Base-by-base conservation (phyloP, 2,113 vertebrate genomes). In the Alectura lathami region DNA sequence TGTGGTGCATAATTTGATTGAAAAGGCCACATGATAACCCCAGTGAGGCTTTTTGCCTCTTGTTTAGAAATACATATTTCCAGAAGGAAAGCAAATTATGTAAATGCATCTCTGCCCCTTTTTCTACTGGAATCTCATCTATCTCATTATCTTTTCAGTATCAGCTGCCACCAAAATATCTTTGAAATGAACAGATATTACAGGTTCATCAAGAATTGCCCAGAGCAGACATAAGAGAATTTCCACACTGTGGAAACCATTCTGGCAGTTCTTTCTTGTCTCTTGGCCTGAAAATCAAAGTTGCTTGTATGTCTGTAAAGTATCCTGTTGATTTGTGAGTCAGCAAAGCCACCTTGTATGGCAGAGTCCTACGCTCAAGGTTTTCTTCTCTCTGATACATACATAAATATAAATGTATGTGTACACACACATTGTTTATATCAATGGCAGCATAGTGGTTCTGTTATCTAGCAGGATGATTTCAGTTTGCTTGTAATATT, bases 51-150 rank as follows among this genome's bases (percentile, higher is more conserved):
- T 79, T 69, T 54, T 48, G 4, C 6, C 30, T 63, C 20, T 66
- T 86, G 5, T 57, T 89, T 87, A 76, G 24, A 93, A 92, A 66
- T 17, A 83, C 76, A 13, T 74, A 79, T 64, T 83, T 89, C 70
- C 56, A 89, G 45, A 81, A 94, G 18, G 50, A 85, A 75, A 91
- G 3, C 2, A 73, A 63, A 66, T 34, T 53, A 32, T 57, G 5
- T 40, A 29, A 57, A 53, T n/a, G 3, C 2, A 40, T 32, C 42
- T 94, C n/a, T 64, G 5, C 8, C 50, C 7, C 43, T 80, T 83
- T 67, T 72, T 76, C 67, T 75, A 27, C 18, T 2, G 4, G 14
- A 92, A 76, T 7, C 17, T 22, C 30, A 53, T 79, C 34, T 72
- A 32, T 76, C 50, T 91, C 23, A 27, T 68, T 66, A 66, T 43